Base-by-base conservation (phyloP, 2,888 invertebrate species). In the Eupithecia subfuscata region DNA sequence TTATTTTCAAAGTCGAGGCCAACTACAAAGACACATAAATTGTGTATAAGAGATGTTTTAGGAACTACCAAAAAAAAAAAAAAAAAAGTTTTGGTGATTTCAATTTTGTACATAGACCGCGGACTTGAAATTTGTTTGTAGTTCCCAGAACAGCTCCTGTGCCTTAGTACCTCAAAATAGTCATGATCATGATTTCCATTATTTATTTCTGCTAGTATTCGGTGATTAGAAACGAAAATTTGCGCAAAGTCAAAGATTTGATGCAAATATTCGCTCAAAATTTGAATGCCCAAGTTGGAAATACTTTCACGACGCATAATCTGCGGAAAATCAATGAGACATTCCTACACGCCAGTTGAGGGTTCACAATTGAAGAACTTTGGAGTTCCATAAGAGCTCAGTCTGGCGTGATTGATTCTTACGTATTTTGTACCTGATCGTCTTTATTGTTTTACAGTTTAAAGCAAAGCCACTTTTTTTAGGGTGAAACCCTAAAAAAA, bases 281-380 rank as follows among this genome's bases (percentile, higher is more conserved):
- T 86, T 90, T 87, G 85, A 90, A 90, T 87, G 84, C 77, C 84
- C 79, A 84, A 91, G 86, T 91, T 89, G 84, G 82, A 83, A 90
- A 94, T 93, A 92, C 90, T 93, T 94, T 85, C 92, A 92, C 92
- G 92, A 83, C 86, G 87, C 85, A 89, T 89, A 90, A 90, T 88
- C 87, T 85, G 82, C 83, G 82, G 86, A 84, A 88, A 91, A 92
- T 90, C 91, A 90, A 91, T 90, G 88, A 85, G 85, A 84, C 86
- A 91, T 92, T 91, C 91, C 89, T 85, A 86, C 91, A 91, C 90
- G 91, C 79, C 85, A 77, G 80, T 78, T 78, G 87, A 85, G 86
- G 87, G 86, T 84, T 84, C 84, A 80, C 84, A 86, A 85, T 87
- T 84, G 84, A 84, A 83, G 84, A 87, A 88, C 87, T 90, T 88